Evolutionary conservation across 2,888 invertebrate species (phyloP).

Genomic region (Ennomos quercinarius): DNA sequence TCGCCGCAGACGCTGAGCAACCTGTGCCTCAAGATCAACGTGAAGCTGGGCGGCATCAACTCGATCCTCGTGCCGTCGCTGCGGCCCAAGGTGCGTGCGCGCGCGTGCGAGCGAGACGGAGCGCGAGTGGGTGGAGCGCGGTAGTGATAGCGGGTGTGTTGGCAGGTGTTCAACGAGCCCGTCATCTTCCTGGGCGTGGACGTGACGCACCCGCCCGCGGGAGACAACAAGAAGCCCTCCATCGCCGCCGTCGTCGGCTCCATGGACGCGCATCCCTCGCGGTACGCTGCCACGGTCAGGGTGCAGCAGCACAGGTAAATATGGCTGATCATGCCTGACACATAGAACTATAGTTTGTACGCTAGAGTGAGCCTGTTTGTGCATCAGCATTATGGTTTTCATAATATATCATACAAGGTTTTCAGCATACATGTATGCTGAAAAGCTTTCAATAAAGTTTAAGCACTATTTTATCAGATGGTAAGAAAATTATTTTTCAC

Average conservation of each 20-base stretch:
- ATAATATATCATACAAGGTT: too few relatives aligned
- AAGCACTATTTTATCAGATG: too few relatives aligned
- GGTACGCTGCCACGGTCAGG: conserved; percentile 99
- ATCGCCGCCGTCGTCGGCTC: conserved; percentile 99
- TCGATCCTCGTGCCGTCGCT: conserved; percentile 99
- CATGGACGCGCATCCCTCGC: conserved; percentile 99
- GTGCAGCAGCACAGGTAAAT: conserved; percentile 96
- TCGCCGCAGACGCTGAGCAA: conserved; percentile 99
- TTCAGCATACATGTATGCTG: too few relatives aligned
- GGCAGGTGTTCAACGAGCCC: conserved; percentile 97
- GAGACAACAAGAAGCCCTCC: conserved; percentile 99
- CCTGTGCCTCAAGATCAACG: conserved; percentile 99
- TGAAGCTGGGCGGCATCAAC: conserved; percentile 99
- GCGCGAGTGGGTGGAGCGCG: not conserved
- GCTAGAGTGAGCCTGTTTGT: too few relatives aligned
- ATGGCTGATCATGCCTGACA: too few relatives aligned
- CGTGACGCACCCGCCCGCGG: conserved; percentile 99
- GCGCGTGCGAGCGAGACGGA: not conserved
- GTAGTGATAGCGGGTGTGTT: conserved; percentile 5
- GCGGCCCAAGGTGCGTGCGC: conserved; percentile 89
- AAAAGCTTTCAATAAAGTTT: too few relatives aligned
- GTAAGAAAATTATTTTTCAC: too few relatives aligned
- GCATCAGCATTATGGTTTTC: too few relatives aligned
- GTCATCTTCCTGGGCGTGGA: conserved; percentile 99
- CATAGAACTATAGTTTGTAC: too few relatives aligned